phyloP scores from a whole-genome alignment of 1,140 invertebrate species.

The Trigoniulus corallinus region DNA sequence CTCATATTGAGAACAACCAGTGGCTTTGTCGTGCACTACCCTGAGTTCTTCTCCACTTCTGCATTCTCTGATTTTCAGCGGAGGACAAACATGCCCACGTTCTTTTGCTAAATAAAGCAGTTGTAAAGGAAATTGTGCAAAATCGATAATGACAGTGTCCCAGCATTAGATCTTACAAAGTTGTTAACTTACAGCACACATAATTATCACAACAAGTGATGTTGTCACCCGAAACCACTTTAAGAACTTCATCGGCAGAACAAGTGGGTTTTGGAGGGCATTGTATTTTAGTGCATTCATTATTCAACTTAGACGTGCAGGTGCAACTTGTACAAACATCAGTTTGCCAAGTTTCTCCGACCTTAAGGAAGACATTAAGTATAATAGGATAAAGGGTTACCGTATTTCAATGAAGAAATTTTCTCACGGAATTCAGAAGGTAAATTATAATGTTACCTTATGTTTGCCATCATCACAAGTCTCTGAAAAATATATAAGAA shows the following conservation, averaged over 20 bases:
- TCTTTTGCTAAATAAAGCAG: too few species aligned
- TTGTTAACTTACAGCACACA: slow-evolving; percentile 2
- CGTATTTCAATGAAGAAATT: not conserved
- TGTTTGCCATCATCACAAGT: slow-evolving; percentile 48
- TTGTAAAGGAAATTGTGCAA: too few species aligned
- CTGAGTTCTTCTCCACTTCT: not conserved
- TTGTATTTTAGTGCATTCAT: slow-evolving; percentile 10
- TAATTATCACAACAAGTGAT: slow-evolving; percentile 19
- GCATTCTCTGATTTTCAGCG: not conserved
- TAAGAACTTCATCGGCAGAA: slow-evolving; percentile 11
- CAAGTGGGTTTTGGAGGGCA: slow-evolving; percentile 13
- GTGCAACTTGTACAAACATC: slow-evolving; percentile 57
- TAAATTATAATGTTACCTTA: slow-evolving; percentile 19
- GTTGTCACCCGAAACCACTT: slow-evolving; percentile 7
- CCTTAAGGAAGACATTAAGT: slow-evolving; percentile 14
- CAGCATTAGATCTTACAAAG: too few species aligned
- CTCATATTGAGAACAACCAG: not conserved
- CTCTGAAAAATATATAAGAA: slow-evolving; percentile 16
- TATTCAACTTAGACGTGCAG: slow-evolving; percentile 32
- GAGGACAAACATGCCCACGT: too few species aligned
- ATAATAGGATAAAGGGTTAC: too few species aligned
- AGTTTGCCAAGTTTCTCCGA: slow-evolving; percentile 38
- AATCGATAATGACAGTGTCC: too few species aligned
- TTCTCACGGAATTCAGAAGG: not conserved
- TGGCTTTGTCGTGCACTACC: not conserved